Base-by-base conservation (phyloP, 2,888 invertebrate genomes). In the Acrocyrtus sp. region DNA sequence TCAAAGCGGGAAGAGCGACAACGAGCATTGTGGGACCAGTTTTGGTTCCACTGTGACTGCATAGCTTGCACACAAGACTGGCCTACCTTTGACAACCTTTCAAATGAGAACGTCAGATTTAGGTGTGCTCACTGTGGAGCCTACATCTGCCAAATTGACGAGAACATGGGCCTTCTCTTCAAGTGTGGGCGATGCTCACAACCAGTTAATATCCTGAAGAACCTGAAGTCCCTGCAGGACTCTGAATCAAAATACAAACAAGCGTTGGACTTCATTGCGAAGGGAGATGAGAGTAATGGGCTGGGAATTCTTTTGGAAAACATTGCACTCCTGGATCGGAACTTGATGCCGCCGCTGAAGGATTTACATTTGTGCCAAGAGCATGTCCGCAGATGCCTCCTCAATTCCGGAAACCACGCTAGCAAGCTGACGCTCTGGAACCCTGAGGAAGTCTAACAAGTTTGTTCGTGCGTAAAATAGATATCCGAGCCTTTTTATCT, bases 291-390 rank as follows among this genome's bases (percentile, higher is more conserved):
- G 57, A 67, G 77, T 57, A 75, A 78, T 41, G 78, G 79, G 22
- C 57, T 78, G 24, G 79, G 76, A 60, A 75, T 81, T 70, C 45
- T 81, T 3, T 50, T 77, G 41, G 75, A 81, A 69, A 76, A 78
- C 50, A 74, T 81, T 22, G 41, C 65, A 15, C 68, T 80, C n/a
- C 74, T 81, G 53, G 81, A 80, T 58, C 58, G 75, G 53, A 90
- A 89, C 2, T 84, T 93, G 48, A 88, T 88, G 1, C 89, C 92
- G 6, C 93, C 93, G 0, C 91, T 91, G 80, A 87, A 87, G 73
- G 93, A 92, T 78, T 92, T 90, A 83, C 90, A 91, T 81, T 86
- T 91, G 56, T 92, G 91, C 82, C 91, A 91, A 72, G 91, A 93
- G 83, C 89, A 89, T 58, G 85, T 91, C 15, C 87, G 90, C 78